Base-by-base conservation (phyloP, 2,113 vertebrate genomes). In the Triplophysa siluroides region DNA sequence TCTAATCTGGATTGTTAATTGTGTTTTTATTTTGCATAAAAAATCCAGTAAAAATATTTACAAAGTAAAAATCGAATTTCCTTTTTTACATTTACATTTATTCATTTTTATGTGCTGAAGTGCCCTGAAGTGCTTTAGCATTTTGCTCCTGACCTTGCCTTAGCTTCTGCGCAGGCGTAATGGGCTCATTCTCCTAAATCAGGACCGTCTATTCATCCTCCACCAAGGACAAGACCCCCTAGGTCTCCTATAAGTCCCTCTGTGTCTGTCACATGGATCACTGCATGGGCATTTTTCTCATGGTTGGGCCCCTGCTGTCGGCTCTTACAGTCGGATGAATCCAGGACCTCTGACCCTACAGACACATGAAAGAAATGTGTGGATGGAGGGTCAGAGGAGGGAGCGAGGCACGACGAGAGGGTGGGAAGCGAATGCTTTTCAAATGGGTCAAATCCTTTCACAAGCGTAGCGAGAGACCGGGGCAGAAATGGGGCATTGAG, bases 281-380 rank as follows among this genome's bases (percentile, higher is more conserved):
- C 94, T 91, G 83, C 90, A 94, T 63, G 88, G 93, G 91, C 92
- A 94, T 95, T 89, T 96, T 95, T 94, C 93, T 95, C 93, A 96
- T 95, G 86, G 92, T 88, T 0, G 92, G 93, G 70, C 77, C 70
- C 69, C 58, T 66, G 43, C 70, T 69, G 66, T 70, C 29, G 8
- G 29, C 80, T 84, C 88, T 80, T 88, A 87, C 52, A 84, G 87
- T 85, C 86, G 84, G 81, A 87, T 86, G 85, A 85, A 86, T 88
- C 76, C 14, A 62, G 43, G 29, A 72, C 66, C 65, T 52, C 61
- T 80, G 73, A 62, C 73, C 68, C 54, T 18, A 33, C n/a, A 67
- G 89, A 88, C 79, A 77, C 85, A 89, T 81, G 45, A 65, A 78
- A 87, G 88, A 86, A 87, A 86, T 89, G 83, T 84, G 83, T 65